These are phyloP conservation scores for Bombus pyrosoma DNA, from an alignment of 1,140 invertebrate species.

Conservation along the genomic window DNA sequence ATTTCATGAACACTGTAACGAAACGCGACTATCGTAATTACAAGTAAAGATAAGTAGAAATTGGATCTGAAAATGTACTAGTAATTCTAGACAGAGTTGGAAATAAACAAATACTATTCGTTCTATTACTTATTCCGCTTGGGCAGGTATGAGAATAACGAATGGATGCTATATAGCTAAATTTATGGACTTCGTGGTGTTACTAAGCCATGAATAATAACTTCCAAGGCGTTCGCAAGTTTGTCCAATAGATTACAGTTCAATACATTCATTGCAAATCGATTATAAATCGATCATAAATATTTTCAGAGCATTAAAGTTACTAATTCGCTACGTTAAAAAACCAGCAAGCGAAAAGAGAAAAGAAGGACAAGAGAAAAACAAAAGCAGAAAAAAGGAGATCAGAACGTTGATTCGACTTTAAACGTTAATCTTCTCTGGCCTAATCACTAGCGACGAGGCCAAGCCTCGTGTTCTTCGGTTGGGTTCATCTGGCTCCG, in stretches of 20 bases:
- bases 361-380: too few relatives aligned
- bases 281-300: too few relatives aligned
- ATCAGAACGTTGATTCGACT: neutral
- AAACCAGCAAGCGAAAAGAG: neutral
- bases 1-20: too few relatives aligned
- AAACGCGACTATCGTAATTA: too few relatives aligned
- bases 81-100: too few relatives aligned
- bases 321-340: neutral
- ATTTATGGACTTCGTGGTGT: neutral
- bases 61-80: too few relatives aligned
- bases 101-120: too few relatives aligned
- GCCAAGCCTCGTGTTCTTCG: neutral
- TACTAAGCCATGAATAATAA: neutral
- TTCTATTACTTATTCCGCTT: neutral
- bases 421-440: slow-evolving; percentile 11
- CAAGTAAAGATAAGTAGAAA: too few relatives aligned
- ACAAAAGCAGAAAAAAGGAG: neutral
- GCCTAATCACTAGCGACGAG: slow-evolving; percentile 3
- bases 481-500: slow-evolving; percentile 4
- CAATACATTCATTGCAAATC: too few relatives aligned
- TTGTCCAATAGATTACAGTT: neutral
- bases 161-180: neutral
- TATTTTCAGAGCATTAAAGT: neutral
- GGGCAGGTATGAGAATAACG: neutral
- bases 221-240: neutral